A percentile compares a stretch with the other conserved stretches of the same genome.
Evolutionary conservation across 2,113 vertebrate genomes (phyloP).

Genomic region (Callopanchax toddi): DNA sequence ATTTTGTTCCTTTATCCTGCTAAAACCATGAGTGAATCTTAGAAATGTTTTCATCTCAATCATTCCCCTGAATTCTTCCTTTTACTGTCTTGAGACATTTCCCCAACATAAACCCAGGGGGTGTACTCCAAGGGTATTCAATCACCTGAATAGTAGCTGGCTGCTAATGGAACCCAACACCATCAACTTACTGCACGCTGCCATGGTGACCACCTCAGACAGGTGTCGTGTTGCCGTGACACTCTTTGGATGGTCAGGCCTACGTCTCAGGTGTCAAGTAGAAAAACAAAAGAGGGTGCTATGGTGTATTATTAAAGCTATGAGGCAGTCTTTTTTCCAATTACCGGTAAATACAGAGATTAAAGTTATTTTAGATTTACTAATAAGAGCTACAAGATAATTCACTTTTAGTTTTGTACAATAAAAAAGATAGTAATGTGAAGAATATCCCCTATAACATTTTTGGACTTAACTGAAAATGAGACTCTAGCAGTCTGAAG

Average conservation of each 20-base stretch:
- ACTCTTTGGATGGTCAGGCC: conserved; percentile 15
- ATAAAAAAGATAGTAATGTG: not conserved
- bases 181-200: not conserved
- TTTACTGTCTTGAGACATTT: not conserved
- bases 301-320: not conserved
- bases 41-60: no score
- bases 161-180: conserved; percentile 47
- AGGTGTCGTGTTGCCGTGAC: conserved; percentile 56
- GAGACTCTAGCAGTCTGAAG: not conserved
- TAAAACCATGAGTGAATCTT: not conserved
- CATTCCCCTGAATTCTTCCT: not conserved
- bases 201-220: conserved; percentile 46
- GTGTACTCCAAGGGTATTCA: not conserved
- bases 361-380: no score
- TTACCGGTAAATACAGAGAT: no score
- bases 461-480: not conserved
- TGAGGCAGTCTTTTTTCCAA: not conserved
- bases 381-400: no score
- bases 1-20: no score
- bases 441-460: not conserved
- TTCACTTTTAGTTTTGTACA: no score
- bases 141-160: conserved; percentile 1
- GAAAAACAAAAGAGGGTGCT: conserved; percentile 27
- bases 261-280: conserved; percentile 58
- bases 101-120: not conserved